Evolutionary conservation across 2,888 invertebrate genomes (phyloP), one percentile per base, ranked within the genome.

Genomic region (Prosopocoilus inquinatus): DNA sequence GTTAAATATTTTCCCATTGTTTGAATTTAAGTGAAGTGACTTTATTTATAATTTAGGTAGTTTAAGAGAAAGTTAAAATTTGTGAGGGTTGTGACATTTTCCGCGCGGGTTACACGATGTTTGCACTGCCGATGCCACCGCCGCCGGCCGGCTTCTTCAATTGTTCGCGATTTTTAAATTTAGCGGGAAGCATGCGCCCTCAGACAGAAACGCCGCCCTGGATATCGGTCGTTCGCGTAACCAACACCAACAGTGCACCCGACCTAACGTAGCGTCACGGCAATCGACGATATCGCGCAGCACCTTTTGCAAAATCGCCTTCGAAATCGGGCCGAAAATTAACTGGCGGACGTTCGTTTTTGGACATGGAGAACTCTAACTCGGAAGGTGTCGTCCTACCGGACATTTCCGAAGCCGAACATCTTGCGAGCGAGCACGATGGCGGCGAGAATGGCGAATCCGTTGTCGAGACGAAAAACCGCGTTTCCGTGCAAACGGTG

Each of bases 371-470:
- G 68, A 76, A 70, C 75, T 73, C 77, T 70, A 77, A 78, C 72
- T 84, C 84, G 84, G 84, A 84, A 78, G 81, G 82, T 78, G 83
- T 84, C 83, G 84, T 83, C 78, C 81, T 84, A 79, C 83, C 85
- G 84, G 84, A 85, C 83, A 84, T 84, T 80, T 82, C 84, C 84
- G 84, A 85, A 84, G 83, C 82, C 80, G 84, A 85, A 80, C 81
- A 84, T 68, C 79, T 84, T 80, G 81, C 80, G 76, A 80, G 79
- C 76, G 84, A 84, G 78, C 82, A 81, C 80, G 81, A 82, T 73
- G 74, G 77, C 78, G 82, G 80, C 70, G 78, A 78, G 74, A 79
- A 80, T 76, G 79, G 78, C 75, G 79, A 78, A 63, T 67, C 75
- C 58, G 79, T 70, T 56, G 68, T 67, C 32, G 70, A 73, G 55